These are phyloP conservation scores for Rhabdophis nuchalis DNA, from an alignment of 2,797 vertebrate species.

Conservation along the genomic window DNA sequence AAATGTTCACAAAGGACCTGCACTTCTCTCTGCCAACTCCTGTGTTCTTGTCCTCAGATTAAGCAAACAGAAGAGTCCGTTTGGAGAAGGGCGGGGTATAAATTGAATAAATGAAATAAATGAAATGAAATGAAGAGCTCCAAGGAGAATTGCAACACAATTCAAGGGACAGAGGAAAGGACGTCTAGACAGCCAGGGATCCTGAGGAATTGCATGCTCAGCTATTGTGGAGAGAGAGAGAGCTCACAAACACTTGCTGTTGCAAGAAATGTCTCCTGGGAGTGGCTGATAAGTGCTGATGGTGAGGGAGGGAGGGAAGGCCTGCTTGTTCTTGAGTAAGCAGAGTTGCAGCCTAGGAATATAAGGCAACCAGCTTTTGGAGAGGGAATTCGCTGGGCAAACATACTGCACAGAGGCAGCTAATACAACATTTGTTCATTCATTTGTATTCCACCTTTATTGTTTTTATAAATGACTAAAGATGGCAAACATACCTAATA, in stretches of 20 bases:
- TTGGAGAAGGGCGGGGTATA: no score
- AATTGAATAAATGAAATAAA: no score
- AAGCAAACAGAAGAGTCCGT: background rate
- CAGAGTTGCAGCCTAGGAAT: background rate
- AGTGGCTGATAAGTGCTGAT: background rate
- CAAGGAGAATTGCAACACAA: background rate
- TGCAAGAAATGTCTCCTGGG: background rate
- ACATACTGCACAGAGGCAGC: background rate
- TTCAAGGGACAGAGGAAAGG: background rate
- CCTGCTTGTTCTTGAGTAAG: background rate
- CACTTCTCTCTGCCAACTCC: background rate
- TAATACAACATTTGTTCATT: background rate
- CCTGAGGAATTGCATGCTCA: background rate
- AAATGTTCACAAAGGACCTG: background rate
- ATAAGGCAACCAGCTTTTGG: background rate
- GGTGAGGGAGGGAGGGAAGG: background rate
- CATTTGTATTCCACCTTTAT: background rate
- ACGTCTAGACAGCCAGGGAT: background rate
- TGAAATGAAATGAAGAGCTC: no score
- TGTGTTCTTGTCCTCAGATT: background rate
- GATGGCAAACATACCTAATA: background rate
- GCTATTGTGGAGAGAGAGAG: background rate
- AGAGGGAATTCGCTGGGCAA: background rate
- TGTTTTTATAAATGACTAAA: background rate
- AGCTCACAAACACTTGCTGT: background rate